A percentile compares a stretch with the other conserved stretches of the same genome.
phyloP scores from a whole-genome alignment of 2,113 vertebrate species.

The Archilochus colubris region DNA sequence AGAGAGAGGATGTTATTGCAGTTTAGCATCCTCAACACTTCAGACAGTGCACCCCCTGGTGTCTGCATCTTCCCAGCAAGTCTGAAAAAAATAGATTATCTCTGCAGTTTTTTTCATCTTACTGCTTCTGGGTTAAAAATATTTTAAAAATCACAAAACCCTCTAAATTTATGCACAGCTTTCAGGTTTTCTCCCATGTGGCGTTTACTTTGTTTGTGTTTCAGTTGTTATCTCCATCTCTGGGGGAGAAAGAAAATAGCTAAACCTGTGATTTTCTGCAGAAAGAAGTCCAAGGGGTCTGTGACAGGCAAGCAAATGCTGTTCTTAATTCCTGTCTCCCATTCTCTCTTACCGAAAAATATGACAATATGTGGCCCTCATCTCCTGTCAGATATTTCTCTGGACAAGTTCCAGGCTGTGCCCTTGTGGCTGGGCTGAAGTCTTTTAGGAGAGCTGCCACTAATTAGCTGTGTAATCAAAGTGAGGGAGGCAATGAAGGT shows the following conservation, averaged over 20 bases:
- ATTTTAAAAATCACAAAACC: not conserved
- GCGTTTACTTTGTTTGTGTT: not conserved
- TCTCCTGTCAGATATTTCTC: not conserved
- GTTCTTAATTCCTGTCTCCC: not conserved
- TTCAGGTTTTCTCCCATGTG: not conserved
- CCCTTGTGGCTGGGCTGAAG: not conserved
- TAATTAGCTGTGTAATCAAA: not conserved
- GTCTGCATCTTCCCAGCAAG: not conserved
- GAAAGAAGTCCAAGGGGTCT: not conserved
- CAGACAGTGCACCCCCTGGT: constrained; percentile 23
- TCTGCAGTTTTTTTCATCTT: not conserved
- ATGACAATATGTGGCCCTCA: not conserved
- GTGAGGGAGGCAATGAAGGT: not conserved
- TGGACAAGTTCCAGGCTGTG: not conserved
- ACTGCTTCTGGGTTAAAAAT: not conserved
- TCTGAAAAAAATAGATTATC: rapidly evolving
- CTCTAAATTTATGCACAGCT: not conserved
- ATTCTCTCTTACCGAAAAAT: not conserved
- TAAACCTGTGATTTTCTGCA: not conserved
- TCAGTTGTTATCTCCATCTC: not conserved
- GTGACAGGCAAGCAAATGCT: not conserved
- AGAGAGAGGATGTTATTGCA: not conserved
- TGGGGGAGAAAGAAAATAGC: not conserved
- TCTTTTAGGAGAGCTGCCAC: not conserved
- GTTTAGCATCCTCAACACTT: not conserved